Evolutionary conservation across 2,888 invertebrate genomes (phyloP), one percentile per base, ranked within the genome.

Genomic region (Napeogenes sylphis): DNA sequence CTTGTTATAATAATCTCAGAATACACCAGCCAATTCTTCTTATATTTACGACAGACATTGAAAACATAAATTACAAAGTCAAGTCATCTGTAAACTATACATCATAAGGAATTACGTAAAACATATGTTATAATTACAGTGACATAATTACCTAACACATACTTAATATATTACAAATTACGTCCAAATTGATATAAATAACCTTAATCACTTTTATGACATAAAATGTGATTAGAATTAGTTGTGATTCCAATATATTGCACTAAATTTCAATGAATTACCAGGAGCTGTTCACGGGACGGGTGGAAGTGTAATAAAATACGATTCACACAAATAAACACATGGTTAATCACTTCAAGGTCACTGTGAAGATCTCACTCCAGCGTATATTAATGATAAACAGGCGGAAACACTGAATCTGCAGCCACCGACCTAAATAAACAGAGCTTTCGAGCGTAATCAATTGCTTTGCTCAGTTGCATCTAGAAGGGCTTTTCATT

Each of bases 371-470:
- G 47, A 14, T 47, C 47, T 12, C 51, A 30, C 10, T 8, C 6
- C 10, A 51, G 30, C 30, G 21, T 51, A 12, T 30, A 51, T 51
- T 51, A 30, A 51, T 51, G 30, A 51, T 51, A 51, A 51, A 51
- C 51, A 51, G 30, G 51, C 51, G 51, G 51, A 51, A 51, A 51
- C 21, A 51, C 51, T 38, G 38, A 51, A 56, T 53, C 45, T 51
- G 45, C 55, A 45, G n/a, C 12, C 42, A 45, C 13, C 45, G 56
- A 62, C 59, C 58, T 56, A 59, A 65, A 61, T 59, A 58, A 65
- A 65, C 62, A 65, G 56, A 54, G 59, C 45, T 62, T 56, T 54
- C 53, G 14, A 59, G 59, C 56, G 56, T 59, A 61, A 65, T 62
- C 46, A 62, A 65, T 59, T 33, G 45, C 56, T 53, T 53, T 59